A percentile compares a stretch with the other conserved stretches of the same genome.
Conservation (phyloP, 2,113 vertebrate species). For the Penelope pileata region DNA sequence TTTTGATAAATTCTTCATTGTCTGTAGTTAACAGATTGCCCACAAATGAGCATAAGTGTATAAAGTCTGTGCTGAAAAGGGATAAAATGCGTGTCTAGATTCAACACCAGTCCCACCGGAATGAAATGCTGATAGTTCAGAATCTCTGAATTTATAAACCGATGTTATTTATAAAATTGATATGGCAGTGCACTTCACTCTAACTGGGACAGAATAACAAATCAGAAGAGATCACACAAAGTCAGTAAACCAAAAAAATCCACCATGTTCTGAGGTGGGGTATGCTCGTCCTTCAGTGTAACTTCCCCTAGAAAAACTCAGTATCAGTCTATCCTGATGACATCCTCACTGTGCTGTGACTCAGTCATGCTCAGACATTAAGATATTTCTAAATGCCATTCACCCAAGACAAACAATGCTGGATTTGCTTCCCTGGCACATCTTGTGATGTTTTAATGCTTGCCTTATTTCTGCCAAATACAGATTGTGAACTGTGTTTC, state of each 20-base stretch:
- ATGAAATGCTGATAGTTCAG: neutral
- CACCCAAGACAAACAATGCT: neutral
- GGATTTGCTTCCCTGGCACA: neutral
- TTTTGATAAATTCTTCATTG: neutral
- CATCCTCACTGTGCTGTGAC: neutral
- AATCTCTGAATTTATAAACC: neutral
- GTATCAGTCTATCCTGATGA: neutral
- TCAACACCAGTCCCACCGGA: neutral
- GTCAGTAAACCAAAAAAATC: neutral
- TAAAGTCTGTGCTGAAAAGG: neutral
- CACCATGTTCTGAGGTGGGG: neutral
- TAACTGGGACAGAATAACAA: neutral
- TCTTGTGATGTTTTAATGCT: neutral
- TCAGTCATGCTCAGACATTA: neutral
- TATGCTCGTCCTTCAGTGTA: neutral
- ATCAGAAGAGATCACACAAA: neutral
- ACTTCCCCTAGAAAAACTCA: neutral
- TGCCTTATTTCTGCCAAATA: neutral
- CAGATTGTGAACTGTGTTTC: neutral
- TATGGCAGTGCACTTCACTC: neutral
- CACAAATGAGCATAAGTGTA: neutral
- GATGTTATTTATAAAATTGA: neutral
- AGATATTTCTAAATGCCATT: neutral
- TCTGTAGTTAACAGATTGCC: neutral
- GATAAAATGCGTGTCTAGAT: neutral